Conservation (phyloP, 2,888 invertebrate species). For the Pocota personata region DNA sequence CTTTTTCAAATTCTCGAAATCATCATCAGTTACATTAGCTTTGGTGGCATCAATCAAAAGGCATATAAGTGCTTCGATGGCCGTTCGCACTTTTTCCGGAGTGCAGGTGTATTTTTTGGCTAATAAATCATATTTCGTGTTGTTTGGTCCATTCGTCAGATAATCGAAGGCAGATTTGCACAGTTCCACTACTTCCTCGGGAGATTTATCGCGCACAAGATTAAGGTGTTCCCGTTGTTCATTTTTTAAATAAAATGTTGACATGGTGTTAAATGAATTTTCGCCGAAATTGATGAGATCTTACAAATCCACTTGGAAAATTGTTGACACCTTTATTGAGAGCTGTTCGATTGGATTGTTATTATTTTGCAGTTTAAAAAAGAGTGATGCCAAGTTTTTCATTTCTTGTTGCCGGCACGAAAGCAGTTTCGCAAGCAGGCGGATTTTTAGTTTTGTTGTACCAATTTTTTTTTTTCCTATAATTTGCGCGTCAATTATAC, state of each 20-base stretch:
- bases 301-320: constrained; percentile 6
- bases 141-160: constrained; percentile 85
- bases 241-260: constrained; percentile 81
- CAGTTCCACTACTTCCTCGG: constrained; percentile 86
- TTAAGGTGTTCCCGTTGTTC: constrained; percentile 85
- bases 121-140: constrained; percentile 83
- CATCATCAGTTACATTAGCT: constrained; percentile 84
- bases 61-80: constrained; percentile 89
- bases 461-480: too few relatives aligned
- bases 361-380: not conserved
- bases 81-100: constrained; percentile 83
- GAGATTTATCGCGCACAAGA: constrained; percentile 83
- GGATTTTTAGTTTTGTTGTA: too few relatives aligned
- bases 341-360: constrained; percentile 7
- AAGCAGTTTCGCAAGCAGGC: too few relatives aligned
- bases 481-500: too few relatives aligned
- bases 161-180: constrained; percentile 86
- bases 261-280: constrained; percentile 64
- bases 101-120: constrained; percentile 84
- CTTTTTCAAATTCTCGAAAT: constrained; percentile 76
- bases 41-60: constrained; percentile 88
- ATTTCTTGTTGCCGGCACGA: not conserved
- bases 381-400: not conserved
- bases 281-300: not conserved
- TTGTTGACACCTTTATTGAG: constrained; percentile 38